A percentile compares a stretch with the other conserved stretches of the same genome.
phyloP scores from a whole-genome alignment of 1,140 invertebrate species.

The Drusus annulatus region DNA sequence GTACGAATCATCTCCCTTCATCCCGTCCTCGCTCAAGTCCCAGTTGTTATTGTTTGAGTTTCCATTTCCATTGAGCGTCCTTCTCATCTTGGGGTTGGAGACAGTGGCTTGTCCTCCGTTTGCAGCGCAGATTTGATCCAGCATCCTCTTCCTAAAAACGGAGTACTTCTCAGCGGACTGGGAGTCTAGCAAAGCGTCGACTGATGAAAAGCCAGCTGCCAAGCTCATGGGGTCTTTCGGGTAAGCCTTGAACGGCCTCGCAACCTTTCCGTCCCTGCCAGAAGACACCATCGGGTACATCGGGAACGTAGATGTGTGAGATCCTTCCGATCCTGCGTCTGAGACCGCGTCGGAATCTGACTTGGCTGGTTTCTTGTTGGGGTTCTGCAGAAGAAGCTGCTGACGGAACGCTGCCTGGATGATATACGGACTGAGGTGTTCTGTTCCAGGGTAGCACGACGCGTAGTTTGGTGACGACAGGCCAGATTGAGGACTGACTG shows the following conservation, averaged over 20 bases:
- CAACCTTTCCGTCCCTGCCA: conserved; percentile 63
- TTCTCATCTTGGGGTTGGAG: conserved; percentile 79
- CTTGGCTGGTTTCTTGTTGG: conserved; percentile 8
- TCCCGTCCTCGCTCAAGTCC: conserved; percentile 59
- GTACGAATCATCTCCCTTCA: conserved; percentile 82
- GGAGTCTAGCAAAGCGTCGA: conserved; percentile 68
- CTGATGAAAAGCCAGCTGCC: conserved; percentile 67
- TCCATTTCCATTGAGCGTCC: conserved; percentile 61
- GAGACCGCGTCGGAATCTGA: conserved; percentile 48
- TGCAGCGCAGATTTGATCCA: conserved; percentile 75
- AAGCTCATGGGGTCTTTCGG: conserved; percentile 78
- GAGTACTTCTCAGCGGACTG: conserved; percentile 76
- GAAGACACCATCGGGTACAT: conserved; percentile 50
- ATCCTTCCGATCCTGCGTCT: conserved; percentile 46
- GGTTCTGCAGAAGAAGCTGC: conserved; percentile 34
- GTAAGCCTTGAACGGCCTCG: conserved; percentile 81
- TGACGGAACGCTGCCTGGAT: conserved; percentile 51
- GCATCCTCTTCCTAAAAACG: conserved; percentile 77
- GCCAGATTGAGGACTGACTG: background rate
- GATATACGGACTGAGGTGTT: conserved; percentile 60
- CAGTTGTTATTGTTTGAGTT: conserved; percentile 59
- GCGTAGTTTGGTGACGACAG: conserved; percentile 47
- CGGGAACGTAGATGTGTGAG: conserved; percentile 23
- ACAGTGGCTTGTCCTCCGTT: conserved; percentile 71
- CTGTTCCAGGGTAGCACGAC: conserved; percentile 50